These are phyloP conservation scores for Cichlasoma orientale DNA, from an alignment of 2,797 vertebrate species.

Conservation along the genomic window DNA sequence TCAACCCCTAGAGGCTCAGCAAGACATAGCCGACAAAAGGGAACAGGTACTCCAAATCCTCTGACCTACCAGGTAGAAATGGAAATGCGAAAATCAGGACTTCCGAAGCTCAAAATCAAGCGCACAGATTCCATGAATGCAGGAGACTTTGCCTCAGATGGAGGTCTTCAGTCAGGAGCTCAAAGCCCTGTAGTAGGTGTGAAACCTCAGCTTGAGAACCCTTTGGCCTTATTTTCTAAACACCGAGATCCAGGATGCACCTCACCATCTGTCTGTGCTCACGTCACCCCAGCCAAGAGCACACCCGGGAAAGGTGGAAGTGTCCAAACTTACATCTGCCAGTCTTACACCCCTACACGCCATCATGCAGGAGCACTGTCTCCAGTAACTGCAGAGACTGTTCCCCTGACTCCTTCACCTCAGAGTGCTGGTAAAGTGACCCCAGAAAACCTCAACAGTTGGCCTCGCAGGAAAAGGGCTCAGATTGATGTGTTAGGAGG, in stretches of 20 bases:
- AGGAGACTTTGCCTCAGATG: slow-evolving; percentile 42
- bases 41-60: slow-evolving; percentile 27
- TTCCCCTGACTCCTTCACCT: slow-evolving; percentile 88
- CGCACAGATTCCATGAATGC: slow-evolving; percentile 78
- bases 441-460: slow-evolving; percentile 90
- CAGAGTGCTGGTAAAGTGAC: slow-evolving; percentile 85
- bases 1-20: slow-evolving; percentile 67
- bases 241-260: slow-evolving; percentile 80
- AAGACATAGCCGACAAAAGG: slow-evolving; percentile 26
- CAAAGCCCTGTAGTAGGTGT: slow-evolving; percentile 39
- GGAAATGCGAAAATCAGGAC: slow-evolving; percentile 89
- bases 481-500: slow-evolving; percentile 45
- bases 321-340: slow-evolving; percentile 93
- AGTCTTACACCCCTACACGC: slow-evolving; percentile 90
- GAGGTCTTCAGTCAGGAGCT: slow-evolving; percentile 34
- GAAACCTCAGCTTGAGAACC: slow-evolving; percentile 70
- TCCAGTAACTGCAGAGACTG: slow-evolving; percentile 69
- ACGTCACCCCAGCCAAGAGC: slow-evolving; percentile 81
- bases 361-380: slow-evolving; percentile 77
- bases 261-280: slow-evolving; percentile 83
- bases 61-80: slow-evolving; percentile 88
- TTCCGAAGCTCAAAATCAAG: slow-evolving; percentile 91
- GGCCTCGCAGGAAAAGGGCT: slow-evolving; percentile 92
- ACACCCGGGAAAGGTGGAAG: slow-evolving; percentile 84
- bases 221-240: slow-evolving; percentile 73